phyloP scores from a whole-genome alignment of 2,797 vertebrate species.

The Myotis planiceps region DNA sequence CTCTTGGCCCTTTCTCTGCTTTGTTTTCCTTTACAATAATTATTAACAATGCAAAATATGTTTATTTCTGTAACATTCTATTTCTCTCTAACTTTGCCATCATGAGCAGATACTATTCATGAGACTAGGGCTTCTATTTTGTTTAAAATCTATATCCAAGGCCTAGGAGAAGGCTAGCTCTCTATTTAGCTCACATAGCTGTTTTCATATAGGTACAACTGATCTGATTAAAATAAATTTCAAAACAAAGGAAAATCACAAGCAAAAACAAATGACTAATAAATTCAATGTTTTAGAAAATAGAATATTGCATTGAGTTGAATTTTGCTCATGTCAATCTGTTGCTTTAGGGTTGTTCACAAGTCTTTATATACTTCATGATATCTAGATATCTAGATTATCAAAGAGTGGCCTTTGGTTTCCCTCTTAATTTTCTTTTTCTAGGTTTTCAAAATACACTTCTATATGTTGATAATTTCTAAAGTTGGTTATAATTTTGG shows the following conservation, averaged over 20 bases:
- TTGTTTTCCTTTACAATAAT: not conserved
- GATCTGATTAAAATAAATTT: not conserved
- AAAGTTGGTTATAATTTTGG: not conserved
- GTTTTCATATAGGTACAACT: not conserved
- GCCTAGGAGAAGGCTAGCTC: not conserved
- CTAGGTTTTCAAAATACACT: not conserved
- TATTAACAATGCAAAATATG: not conserved
- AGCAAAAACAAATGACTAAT: not conserved
- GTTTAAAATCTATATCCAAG: not conserved
- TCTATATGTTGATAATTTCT: not conserved
- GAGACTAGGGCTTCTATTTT: not conserved
- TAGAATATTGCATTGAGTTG: not conserved
- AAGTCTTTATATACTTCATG: not conserved
- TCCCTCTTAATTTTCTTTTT: not conserved
- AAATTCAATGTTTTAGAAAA: not conserved
- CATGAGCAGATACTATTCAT: not conserved
- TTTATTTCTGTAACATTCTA: not conserved
- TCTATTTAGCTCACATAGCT: not conserved
- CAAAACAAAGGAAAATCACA: conserved; percentile 4
- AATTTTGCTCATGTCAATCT: not conserved
- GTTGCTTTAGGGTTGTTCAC: not conserved
- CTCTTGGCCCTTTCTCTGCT: not conserved
- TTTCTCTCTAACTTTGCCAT: not conserved
- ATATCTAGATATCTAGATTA: not conserved
- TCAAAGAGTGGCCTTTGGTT: not conserved